Evolutionary conservation across 2,797 vertebrate species (phyloP).

Genomic region (Pitangus sulphuratus): DNA sequence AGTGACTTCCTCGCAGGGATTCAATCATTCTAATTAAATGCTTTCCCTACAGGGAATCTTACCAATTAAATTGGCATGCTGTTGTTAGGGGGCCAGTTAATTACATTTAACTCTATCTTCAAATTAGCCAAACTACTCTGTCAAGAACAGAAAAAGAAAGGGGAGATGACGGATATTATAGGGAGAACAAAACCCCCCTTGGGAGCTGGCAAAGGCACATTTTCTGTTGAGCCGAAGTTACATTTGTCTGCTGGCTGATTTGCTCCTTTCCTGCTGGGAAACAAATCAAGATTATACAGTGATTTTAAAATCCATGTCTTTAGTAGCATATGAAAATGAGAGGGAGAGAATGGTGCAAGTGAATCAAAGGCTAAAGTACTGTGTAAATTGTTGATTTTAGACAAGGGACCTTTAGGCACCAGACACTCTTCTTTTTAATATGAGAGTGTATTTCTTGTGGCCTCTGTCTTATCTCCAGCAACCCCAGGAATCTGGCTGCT

Average conservation of each 20-base stretch:
- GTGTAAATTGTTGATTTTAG: neutral
- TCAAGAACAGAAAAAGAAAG: constrained; percentile 41
- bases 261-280: constrained; percentile 35
- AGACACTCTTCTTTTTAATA: neutral
- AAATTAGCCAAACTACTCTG: constrained; percentile 56
- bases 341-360: neutral
- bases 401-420: neutral
- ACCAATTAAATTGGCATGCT: constrained; percentile 58
- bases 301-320: neutral
- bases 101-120: constrained; percentile 70
- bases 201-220: neutral
- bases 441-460: neutral
- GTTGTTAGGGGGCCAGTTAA: constrained; percentile 65
- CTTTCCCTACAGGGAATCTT: constrained; percentile 53
- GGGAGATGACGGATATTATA: constrained; percentile 31
- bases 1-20: constrained; percentile 31
- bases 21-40: constrained; percentile 69
- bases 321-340: neutral
- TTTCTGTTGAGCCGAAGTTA: neutral
- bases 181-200: neutral
- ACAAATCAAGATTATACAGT: constrained; percentile 18
- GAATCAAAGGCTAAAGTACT: neutral
- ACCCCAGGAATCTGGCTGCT: neutral
- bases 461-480: neutral
- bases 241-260: constrained; percentile 41